Evolutionary conservation across 2,797 vertebrate species (phyloP).

Genomic region (Acanthurus lineatus): DNA sequence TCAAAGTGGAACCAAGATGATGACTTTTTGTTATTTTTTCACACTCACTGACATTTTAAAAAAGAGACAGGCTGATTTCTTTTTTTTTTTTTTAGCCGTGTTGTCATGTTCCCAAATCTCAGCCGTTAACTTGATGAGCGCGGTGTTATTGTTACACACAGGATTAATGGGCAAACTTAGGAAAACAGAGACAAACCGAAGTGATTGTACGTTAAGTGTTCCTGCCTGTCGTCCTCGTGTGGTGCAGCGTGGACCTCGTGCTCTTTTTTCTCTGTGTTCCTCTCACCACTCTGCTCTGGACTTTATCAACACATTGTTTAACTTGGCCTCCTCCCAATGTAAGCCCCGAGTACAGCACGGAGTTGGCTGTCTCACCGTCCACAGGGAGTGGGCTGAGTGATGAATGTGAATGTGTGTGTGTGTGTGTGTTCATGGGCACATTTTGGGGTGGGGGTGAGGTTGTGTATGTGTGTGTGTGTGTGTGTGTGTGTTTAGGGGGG

Average conservation of each 20-base stretch:
- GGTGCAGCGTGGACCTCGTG: slow-evolving; percentile 38
- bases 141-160: slow-evolving; percentile 20
- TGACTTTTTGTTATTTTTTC: not conserved
- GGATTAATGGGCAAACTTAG: slow-evolving; percentile 33
- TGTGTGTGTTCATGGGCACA: slow-evolving; percentile 68
- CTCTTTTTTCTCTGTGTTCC: slow-evolving; percentile 63
- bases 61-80: too few species aligned
- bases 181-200: slow-evolving; percentile 48
- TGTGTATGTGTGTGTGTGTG: too few species aligned
- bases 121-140: slow-evolving; percentile 24
- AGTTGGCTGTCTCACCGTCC: slow-evolving; percentile 74
- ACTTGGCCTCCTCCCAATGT: slow-evolving; percentile 83
- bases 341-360: slow-evolving; percentile 75
- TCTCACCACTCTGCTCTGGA: slow-evolving; percentile 80
- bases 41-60: not conserved
- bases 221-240: slow-evolving; percentile 56
- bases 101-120: slow-evolving; percentile 29
- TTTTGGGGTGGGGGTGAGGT: slow-evolving; percentile 9
- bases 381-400: slow-evolving; percentile 62
- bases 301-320: slow-evolving; percentile 86
- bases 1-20: not conserved
- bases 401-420: slow-evolving; percentile 49
- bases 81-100: not conserved
- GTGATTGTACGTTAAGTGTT: slow-evolving; percentile 64
- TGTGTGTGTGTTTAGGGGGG: slow-evolving; percentile 60